These are phyloP conservation scores for Octonoba sinensis DNA, from an alignment of 2,888 invertebrate genomes.

Conservation along the genomic window DNA sequence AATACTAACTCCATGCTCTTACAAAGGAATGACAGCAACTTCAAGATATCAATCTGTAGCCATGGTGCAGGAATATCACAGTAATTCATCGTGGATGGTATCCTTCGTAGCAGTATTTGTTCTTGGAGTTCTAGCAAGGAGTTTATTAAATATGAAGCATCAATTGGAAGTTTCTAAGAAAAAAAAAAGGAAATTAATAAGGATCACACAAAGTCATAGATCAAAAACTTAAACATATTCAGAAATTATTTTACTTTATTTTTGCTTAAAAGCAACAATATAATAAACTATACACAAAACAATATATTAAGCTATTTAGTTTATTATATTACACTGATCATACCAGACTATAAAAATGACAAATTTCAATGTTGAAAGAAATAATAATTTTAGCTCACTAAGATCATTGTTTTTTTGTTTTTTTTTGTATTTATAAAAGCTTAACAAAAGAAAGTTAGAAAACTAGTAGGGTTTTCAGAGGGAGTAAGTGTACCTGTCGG, in stretches of 20 bases:
- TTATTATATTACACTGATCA: too few species aligned
- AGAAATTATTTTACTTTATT: not conserved
- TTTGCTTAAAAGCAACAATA: not conserved
- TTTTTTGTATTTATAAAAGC: too few species aligned
- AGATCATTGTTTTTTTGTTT: too few species aligned
- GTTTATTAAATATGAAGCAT: conserved; percentile 66
- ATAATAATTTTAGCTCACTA: too few species aligned
- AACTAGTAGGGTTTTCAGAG: too few species aligned
- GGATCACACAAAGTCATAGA: not conserved
- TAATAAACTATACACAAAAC: not conserved
- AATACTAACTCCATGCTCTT: conserved; percentile 45
- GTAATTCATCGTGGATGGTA: conserved; percentile 69
- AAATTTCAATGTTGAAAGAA: too few species aligned
- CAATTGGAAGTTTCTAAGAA: conserved; percentile 66
- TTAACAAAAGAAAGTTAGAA: too few species aligned
- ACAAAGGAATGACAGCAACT: conserved; percentile 68
- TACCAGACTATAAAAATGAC: too few species aligned
- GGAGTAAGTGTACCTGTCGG: too few species aligned
- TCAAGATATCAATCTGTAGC: conserved; percentile 70
- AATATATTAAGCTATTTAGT: too few species aligned
- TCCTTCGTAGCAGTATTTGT: conserved; percentile 68
- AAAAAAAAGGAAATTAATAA: not conserved
- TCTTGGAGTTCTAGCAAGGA: conserved; percentile 68
- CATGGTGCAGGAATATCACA: conserved; percentile 71
- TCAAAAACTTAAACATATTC: not conserved